These are phyloP conservation scores for Argynnis bischoffii DNA, from an alignment of 2,888 invertebrate genomes.

Conservation along the genomic window DNA sequence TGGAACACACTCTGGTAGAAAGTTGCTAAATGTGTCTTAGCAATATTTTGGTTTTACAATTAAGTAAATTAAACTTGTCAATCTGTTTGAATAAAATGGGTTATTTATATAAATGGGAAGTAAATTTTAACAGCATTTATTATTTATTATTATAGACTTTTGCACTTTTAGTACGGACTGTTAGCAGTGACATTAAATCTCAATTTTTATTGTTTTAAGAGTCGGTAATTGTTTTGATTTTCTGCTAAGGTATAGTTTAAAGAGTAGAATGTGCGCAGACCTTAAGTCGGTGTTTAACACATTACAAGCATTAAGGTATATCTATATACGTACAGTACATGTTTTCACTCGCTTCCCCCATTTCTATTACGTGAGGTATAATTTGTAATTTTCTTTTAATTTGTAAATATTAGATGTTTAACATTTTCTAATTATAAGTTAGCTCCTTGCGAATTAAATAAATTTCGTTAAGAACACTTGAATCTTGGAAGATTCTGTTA, in stretches of 20 bases:
- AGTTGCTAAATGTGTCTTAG: too few species aligned
- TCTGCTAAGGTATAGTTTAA: neutral
- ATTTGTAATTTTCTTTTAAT: constrained; percentile 23
- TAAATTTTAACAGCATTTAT: too few species aligned
- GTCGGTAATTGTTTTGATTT: too few species aligned
- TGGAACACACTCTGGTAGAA: neutral
- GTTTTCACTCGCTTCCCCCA: neutral
- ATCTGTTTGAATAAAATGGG: too few species aligned
- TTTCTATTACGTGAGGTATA: neutral
- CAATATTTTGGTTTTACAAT: too few species aligned
- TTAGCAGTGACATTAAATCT: too few species aligned
- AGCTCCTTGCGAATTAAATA: constrained; percentile 19
- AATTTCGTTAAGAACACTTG: constrained; percentile 22
- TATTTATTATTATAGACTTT: too few species aligned
- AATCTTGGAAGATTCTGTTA: constrained; percentile 20
- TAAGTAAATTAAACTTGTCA: too few species aligned
- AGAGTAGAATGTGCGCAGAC: neutral
- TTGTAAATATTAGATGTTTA: constrained; percentile 42
- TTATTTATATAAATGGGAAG: too few species aligned
- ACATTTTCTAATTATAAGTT: constrained; percentile 24
- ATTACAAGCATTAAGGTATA: constrained; percentile 4
- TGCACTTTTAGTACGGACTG: too few species aligned
- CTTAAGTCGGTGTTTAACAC: neutral
- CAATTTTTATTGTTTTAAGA: too few species aligned
- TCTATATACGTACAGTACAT: neutral